Conservation (phyloP, 92 coral and sea anemone species). For the Zoanthus sociatus region DNA sequence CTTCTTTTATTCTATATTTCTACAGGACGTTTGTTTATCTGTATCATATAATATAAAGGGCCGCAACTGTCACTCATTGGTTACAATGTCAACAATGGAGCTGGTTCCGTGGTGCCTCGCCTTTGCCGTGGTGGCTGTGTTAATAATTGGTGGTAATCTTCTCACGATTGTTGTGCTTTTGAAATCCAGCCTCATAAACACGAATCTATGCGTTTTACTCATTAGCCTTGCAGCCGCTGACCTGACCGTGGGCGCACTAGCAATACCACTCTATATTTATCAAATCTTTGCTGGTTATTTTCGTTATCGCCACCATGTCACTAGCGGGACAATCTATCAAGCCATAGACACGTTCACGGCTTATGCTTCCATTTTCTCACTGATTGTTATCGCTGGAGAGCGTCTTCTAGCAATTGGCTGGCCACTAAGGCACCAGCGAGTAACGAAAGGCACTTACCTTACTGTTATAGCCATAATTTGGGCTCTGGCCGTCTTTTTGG, state of each 20-base stretch:
- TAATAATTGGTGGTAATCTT: constrained; percentile 31
- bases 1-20: background rate
- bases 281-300: background rate
- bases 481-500: constrained; percentile 27
- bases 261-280: constrained; percentile 34
- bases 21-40: background rate
- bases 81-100: constrained; percentile 21
- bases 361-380: constrained; percentile 36
- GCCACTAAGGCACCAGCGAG: constrained; percentile 22
- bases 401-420: constrained; percentile 15
- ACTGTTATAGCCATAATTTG: constrained; percentile 33
- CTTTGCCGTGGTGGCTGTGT: constrained; percentile 19
- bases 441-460: background rate
- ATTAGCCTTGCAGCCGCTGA: constrained; percentile 34
- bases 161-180: constrained; percentile 33
- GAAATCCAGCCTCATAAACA: constrained; percentile 27
- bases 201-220: constrained; percentile 27
- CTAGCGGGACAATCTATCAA: background rate
- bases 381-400: constrained; percentile 28
- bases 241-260: constrained; percentile 42
- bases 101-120: constrained; percentile 42
- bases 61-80: background rate
- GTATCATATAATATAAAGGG: background rate
- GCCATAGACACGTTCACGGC: constrained; percentile 29
- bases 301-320: background rate